Evolutionary conservation across 2,797 vertebrate genomes (phyloP).

Genomic region (Gymnoscopelus microlampas): DNA sequence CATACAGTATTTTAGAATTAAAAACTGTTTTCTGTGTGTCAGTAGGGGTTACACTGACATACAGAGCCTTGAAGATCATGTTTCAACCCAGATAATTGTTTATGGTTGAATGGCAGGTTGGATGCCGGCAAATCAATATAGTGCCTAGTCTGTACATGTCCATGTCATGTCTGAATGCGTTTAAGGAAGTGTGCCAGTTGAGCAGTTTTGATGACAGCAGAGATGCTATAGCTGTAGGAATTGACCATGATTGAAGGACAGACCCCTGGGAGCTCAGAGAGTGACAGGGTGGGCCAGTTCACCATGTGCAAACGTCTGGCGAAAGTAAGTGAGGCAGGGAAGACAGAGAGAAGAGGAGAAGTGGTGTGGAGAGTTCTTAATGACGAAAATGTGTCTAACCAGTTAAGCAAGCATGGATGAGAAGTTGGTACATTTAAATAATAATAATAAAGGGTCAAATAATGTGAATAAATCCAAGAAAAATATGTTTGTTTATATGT

Average conservation of each 20-base stretch:
- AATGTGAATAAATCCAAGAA: no score
- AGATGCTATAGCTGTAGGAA: slow-evolving; percentile 10
- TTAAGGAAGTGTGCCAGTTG: slow-evolving; percentile 43
- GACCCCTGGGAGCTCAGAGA: slow-evolving; percentile 47
- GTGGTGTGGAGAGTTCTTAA: neutral
- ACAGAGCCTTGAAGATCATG: no score
- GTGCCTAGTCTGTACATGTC: slow-evolving; percentile 17
- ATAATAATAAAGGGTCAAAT: neutral
- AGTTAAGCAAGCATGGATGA: neutral
- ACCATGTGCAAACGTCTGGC: slow-evolving; percentile 36
- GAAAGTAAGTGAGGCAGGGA: slow-evolving; percentile 23
- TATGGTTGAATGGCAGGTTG: neutral
- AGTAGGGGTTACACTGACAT: no score
- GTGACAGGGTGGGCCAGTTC: slow-evolving; percentile 46
- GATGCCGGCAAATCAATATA: slow-evolving; percentile 14
- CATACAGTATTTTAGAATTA: no score
- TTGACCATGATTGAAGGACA: slow-evolving; percentile 6
- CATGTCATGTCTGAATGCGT: slow-evolving; percentile 24
- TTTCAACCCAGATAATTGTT: neutral
- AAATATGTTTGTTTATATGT: no score
- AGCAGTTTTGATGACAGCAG: slow-evolving; percentile 31
- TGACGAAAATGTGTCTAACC: slow-evolving; percentile 8
- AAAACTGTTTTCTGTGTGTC: no score
- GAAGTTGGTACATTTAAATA: slow-evolving; percentile 7
- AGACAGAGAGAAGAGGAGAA: slow-evolving; percentile 5